A percentile compares a stretch with the other conserved stretches of the same genome.
phyloP scores from a whole-genome alignment of 2,888 invertebrate species.

The Acronicta aceris region DNA sequence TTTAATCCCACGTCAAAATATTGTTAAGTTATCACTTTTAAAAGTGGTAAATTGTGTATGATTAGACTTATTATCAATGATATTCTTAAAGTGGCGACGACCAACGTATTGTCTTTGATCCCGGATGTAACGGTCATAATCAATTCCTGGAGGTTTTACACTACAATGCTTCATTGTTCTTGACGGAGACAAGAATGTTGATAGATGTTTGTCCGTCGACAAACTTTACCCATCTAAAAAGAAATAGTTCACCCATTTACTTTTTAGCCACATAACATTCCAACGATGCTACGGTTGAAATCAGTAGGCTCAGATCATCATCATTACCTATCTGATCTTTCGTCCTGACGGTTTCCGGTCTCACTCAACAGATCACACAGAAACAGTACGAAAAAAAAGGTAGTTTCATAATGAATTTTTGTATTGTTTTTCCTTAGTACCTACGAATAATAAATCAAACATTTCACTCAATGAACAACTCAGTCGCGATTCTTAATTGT shows the following conservation, averaged over 20 bases:
- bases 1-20: not conserved
- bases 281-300: no score
- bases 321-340: no score
- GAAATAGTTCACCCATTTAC: no score
- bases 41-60: constrained; percentile 2
- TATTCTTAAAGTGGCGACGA: constrained; percentile 14
- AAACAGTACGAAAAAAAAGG: no score
- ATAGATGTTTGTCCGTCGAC: not conserved
- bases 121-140: constrained; percentile 59
- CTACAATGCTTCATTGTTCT: constrained; percentile 64
- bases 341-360: no score
- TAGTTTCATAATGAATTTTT: no score
- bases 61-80: constrained; percentile 20
- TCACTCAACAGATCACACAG: no score
- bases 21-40: no score
- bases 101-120: constrained; percentile 40
- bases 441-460: constrained; percentile 20
- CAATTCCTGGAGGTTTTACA: constrained; percentile 52
- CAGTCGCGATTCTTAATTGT: constrained; percentile 50
- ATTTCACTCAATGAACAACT: constrained; percentile 27
- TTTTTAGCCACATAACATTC: no score
- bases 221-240: not conserved
- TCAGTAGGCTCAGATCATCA: no score
- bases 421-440: no score
- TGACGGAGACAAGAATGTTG: constrained; percentile 24